These are phyloP conservation scores for Cathartes aura DNA, from an alignment of 2,113 vertebrate genomes.

Conservation along the genomic window DNA sequence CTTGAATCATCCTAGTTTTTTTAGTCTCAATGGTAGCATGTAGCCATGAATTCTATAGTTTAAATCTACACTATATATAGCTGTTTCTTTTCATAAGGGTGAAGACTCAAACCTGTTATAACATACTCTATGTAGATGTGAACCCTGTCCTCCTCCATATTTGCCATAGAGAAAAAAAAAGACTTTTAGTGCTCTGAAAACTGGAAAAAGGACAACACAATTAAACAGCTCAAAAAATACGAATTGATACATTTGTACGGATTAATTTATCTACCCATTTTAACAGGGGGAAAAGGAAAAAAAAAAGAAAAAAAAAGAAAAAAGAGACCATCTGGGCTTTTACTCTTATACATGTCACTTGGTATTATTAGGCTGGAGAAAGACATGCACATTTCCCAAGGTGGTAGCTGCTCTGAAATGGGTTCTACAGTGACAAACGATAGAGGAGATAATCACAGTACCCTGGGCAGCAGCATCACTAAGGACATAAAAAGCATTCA, in stretches of 20 bases:
- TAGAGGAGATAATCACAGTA: not conserved
- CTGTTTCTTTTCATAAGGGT: not conserved
- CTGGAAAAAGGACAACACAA: not conserved
- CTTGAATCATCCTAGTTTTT: not conserved
- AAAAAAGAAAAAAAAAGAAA: too few relatives aligned
- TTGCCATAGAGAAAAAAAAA: not conserved
- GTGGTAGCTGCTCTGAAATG: not conserved
- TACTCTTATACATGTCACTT: not conserved
- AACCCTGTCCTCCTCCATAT: not conserved
- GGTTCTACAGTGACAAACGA: not conserved
- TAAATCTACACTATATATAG: not conserved
- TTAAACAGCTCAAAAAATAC: not conserved
- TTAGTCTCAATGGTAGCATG: not conserved
- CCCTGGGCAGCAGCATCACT: not conserved
- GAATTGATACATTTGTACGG: not conserved
- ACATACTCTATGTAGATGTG: not conserved
- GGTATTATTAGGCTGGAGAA: not conserved
- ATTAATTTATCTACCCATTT: not conserved
- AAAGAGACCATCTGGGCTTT: not conserved
- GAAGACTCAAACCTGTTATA: not conserved
- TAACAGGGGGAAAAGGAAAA: not conserved
- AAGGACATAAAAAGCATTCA: not conserved
- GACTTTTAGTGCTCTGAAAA: not conserved
- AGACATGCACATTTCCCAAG: not conserved
- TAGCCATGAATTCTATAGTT: not conserved